Evolutionary conservation across 1,140 invertebrate genomes (phyloP), one percentile per base, ranked within the genome.

Genomic region (Parapsyche elsis): DNA sequence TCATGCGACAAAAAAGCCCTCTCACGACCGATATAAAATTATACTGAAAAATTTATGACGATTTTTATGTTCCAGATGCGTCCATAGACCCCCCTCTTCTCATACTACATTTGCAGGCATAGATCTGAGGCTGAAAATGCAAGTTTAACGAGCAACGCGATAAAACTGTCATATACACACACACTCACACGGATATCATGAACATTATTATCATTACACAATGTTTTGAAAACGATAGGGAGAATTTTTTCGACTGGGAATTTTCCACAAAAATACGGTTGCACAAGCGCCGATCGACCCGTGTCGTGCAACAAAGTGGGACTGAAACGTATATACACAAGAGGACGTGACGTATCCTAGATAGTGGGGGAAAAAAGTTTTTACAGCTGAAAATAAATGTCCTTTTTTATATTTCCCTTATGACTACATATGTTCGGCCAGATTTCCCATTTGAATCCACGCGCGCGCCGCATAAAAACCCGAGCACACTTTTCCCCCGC

Each of bases 351-450:
- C 64, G 26, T 23, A 26, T 59, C 74, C 53, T n/a, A 53, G 23
- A 75, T 10, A 57, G 19, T 53, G 26, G 26, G 9, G 19, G 57
- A 59, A 57, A 45, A 23, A 75, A 53, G 38, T 53, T 30, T 53
- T 24, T 14, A 53, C 19, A 19, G 44, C 23, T 38, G 30, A 38
- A 38, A 38, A 38, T 38, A 38, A 38, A 38, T 38, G 30, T 38
- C 30, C 30, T 38, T 77, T 80, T 80, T 80, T 71, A 80, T 80
- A 76, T 80, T 80, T 76, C 74, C 79, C 70, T 80, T 76, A 80
- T 76, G 57, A 53, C 53, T 23, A 23, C 79, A 53, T 61, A 75
- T 45, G 71, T 70, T 44, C 61, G 74, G 45, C 45, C 76, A 71
- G 79, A 80, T 80, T 38, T 80, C 75, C 73, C 61, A 24, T 80